These are phyloP conservation scores for Mythimna pallens DNA, from an alignment of 2,888 invertebrate genomes.

Conservation along the genomic window DNA sequence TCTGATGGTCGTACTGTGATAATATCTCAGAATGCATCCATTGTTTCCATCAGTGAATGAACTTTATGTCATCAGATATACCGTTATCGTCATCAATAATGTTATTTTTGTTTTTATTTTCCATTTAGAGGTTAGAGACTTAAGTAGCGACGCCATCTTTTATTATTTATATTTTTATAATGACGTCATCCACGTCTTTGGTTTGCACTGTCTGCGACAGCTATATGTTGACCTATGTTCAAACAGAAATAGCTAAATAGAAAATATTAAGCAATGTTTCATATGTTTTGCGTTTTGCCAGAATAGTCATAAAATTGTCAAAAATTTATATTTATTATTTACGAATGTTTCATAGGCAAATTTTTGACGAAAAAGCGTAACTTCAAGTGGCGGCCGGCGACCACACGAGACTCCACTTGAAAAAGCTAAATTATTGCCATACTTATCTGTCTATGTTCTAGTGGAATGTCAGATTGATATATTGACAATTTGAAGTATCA, in stretches of 20 bases:
- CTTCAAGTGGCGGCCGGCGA: constrained; percentile 39
- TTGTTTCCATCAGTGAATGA: constrained; percentile 78
- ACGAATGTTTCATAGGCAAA: constrained; percentile 12
- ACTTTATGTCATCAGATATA: constrained; percentile 65
- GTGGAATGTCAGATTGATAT: constrained; percentile 38
- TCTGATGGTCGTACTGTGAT: constrained; percentile 71
- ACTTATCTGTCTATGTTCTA: constrained; percentile 15
- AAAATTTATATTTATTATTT: constrained; percentile 18
- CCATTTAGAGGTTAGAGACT: constrained; percentile 29
- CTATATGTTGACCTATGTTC: not conserved
- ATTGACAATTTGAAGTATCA: constrained; percentile 25
- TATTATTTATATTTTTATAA: constrained; percentile 3
- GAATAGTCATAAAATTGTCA: constrained; percentile 17
- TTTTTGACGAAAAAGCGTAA: constrained; percentile 19
- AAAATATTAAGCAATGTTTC: not conserved
- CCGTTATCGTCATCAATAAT: constrained; percentile 47
- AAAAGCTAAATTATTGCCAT: constrained; percentile 25
- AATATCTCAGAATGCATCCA: constrained; percentile 64
- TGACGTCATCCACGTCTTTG: not conserved
- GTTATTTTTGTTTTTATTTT: constrained; percentile 50
- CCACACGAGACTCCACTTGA: constrained; percentile 43
- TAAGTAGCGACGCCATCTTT: constrained; percentile 7
- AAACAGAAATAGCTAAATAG: not conserved
- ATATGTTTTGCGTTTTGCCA: constrained; percentile 23
- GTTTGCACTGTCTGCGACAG: not conserved